Conservation (phyloP, 2,888 invertebrate genomes). For the Cheilosia vernalis region DNA sequence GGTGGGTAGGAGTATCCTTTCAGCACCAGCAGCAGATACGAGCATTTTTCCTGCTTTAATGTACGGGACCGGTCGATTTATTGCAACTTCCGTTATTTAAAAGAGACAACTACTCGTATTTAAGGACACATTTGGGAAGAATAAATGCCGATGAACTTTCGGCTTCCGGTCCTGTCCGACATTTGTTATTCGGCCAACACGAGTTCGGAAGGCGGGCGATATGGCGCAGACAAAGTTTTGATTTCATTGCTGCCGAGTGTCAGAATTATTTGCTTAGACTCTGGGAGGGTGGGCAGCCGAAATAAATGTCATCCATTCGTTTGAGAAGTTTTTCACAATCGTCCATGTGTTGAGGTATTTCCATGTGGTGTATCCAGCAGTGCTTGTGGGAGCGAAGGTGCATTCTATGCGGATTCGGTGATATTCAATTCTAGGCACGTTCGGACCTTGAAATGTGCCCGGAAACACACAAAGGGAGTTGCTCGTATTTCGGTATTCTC, state of each 20-base stretch:
- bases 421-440: slow-evolving; percentile 64
- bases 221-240: slow-evolving; percentile 53
- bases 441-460: slow-evolving; percentile 66
- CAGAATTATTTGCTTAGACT: slow-evolving; percentile 13
- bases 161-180: slow-evolving; percentile 25
- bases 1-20: slow-evolving; percentile 45
- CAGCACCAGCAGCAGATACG: slow-evolving; percentile 43
- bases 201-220: not conserved
- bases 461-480: slow-evolving; percentile 39
- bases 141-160: slow-evolving; percentile 46
- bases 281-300: slow-evolving; percentile 7
- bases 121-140: slow-evolving; percentile 18
- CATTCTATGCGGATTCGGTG: slow-evolving; percentile 31
- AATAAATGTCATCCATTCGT: slow-evolving; percentile 57
- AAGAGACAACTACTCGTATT: slow-evolving; percentile 10
- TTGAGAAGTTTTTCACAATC: slow-evolving; percentile 41
- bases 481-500: not conserved
- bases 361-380: not conserved
- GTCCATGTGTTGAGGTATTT: slow-evolving; percentile 41
- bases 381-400: slow-evolving; percentile 13
- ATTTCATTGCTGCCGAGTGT: slow-evolving; percentile 50
- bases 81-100: slow-evolving; percentile 36
- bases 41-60: slow-evolving; percentile 33
- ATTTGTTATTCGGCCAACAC: slow-evolving; percentile 42
- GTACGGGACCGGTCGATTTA: slow-evolving; percentile 50